Evolutionary conservation across 2,797 vertebrate genomes (phyloP), one percentile per base, ranked within the genome.

Genomic region (Nothura maculosa): DNA sequence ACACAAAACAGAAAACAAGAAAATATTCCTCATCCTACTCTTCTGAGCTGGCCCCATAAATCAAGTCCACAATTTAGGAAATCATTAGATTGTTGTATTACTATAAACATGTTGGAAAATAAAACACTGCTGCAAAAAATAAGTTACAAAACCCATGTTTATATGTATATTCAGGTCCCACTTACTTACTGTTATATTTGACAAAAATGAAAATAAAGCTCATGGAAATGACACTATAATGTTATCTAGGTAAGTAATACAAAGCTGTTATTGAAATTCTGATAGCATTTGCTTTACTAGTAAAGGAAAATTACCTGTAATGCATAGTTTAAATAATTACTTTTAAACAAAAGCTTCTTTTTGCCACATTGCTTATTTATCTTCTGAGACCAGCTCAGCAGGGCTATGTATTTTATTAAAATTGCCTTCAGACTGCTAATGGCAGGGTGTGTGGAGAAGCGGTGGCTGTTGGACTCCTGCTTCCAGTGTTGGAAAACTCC

Each of bases 241-340:
- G 76, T 97, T 97, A 96, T 97, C 93, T 90, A 96, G 96, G 95
- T 94, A 96, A 96, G 89, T 91, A 85, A 96, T 66, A 83, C 92
- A 92, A 94, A 97, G 93, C 96, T 93, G 90, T 96, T 96, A 97
- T 97, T 97, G 97, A 97, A 97, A 98, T 98, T 98, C 97, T 96
- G 97, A 97, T 97, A 97, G 96, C 97, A 97, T 97, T 97, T 97
- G 85, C 96, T 94, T 97, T 97, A 96, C 94, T 90, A 83, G 96
- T 97, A 96, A 97, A 97, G 96, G 97, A 97, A 98, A 98, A 98
- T 98, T 97, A 98, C 97, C 97, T 97, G 97, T 97, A 98, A 98
- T 97, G 95, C 96, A 96, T 96, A 98, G 97, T 97, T 98, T 97
- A 98, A 98, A 98, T 98, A 98, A 98, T 98, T 97, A 98, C 97